Base-by-base conservation (phyloP, 2,888 invertebrate species). In the Automeris io region DNA sequence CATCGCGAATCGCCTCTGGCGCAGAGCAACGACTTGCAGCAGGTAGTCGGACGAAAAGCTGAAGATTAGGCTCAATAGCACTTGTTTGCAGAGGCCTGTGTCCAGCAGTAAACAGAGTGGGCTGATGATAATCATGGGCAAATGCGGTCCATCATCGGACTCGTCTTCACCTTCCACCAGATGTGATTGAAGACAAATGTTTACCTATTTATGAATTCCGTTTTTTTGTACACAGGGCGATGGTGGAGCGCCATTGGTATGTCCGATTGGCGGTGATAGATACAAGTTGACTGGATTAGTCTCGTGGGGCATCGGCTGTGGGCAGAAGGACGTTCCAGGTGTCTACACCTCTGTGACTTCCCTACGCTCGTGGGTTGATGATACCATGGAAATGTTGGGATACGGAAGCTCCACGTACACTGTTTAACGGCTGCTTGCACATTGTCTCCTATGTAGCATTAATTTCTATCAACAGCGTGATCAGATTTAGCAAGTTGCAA, bases 241-340 rank as follows among this genome's bases (percentile, higher is more conserved):
- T 63, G 94, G 94, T 8, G 95, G 95, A 18, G 92, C 93, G 24
- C 94, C 94, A 0, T 70, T 95, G 8, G 91, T 91, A 0, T 95
- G 95, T 53, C 80, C 88, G 0, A 61, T 86, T 0, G 76, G 87
- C 8, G 74, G 87, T 33, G 82, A 88, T 41, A 87, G 90, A 6
- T 94, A 92, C 68, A 89, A 91, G 9, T 90, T 95, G 57, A 89
- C 89, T 1, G 96, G 96, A 0, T 90, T 96, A 6, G 94, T 95
- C 0, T 91, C 95, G 0, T 96, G 96, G 95, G 96, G 96, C n/a
- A 92, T 96, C 38, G 94, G 93, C 2, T 96, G 96, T 57, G 95
- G 95, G 0, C 39, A 58, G 31, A 49, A 71, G 48, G 85, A 88
- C 35, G 88, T 93, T 1, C 96, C 96, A 0, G 96, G 93, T 0